Evolutionary conservation across 35 echinoderm and acorn worm genomes (phyloP).

Genomic region (Apostichopus japonicus): DNA sequence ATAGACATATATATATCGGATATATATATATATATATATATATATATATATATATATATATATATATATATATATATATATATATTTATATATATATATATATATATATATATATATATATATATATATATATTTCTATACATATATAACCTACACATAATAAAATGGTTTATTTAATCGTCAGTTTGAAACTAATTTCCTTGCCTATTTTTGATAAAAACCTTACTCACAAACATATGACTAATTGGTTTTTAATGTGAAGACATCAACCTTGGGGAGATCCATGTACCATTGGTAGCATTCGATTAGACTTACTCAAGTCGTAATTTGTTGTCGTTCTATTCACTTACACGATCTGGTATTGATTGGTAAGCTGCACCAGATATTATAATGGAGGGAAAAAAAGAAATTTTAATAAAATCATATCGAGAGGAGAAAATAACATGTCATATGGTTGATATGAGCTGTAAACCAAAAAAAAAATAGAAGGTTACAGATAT

Average conservation of each 20-base stretch:
- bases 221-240: too few species aligned
- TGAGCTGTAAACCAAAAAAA: not conserved
- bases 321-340: constrained; percentile 2
- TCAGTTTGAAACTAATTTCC: too few species aligned
- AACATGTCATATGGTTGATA: not conserved
- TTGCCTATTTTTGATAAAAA: too few species aligned
- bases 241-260: constrained; percentile 7
- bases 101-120: too few species aligned
- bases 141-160: too few species aligned
- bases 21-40: too few species aligned
- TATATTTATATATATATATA: too few species aligned
- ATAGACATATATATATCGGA: too few species aligned
- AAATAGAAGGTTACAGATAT: not conserved
- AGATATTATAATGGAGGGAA: not conserved
- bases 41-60: too few species aligned
- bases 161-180: too few species aligned
- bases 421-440: not conserved
- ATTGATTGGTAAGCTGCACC: not conserved
- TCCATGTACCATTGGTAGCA: not conserved
- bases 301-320: constrained; percentile 42
- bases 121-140: too few species aligned
- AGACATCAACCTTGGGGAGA: constrained; percentile 7
- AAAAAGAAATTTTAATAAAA: not conserved
- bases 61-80: too few species aligned
- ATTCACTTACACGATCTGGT: not conserved